Conservation (phyloP, 2,888 invertebrate species). For the Aporophyla lueneburgensis region DNA sequence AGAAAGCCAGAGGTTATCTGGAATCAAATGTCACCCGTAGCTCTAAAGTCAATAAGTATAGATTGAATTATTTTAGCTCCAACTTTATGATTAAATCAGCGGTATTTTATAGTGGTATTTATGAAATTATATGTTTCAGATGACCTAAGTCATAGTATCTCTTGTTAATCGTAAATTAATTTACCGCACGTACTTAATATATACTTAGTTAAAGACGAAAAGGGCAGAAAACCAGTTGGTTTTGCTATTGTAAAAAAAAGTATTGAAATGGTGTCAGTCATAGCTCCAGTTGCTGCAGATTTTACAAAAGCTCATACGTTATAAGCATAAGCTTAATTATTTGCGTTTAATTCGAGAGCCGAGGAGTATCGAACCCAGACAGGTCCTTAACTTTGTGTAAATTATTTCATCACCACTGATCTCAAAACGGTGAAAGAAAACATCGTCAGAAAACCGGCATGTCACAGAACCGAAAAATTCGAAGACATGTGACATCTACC, state of each 20-base stretch:
- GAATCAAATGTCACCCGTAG: slow-evolving; percentile 61
- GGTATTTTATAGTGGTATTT: slow-evolving; percentile 57
- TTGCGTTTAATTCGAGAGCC: too few relatives aligned
- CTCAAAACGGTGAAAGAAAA: too few relatives aligned
- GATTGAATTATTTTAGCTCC: slow-evolving; percentile 57
- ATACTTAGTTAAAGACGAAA: neutral
- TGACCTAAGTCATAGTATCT: slow-evolving; percentile 11
- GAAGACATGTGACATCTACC: too few relatives aligned
- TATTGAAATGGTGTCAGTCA: neutral
- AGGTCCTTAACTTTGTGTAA: too few relatives aligned
- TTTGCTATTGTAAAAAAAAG: neutral
- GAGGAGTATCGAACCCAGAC: too few relatives aligned
- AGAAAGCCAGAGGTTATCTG: slow-evolving; percentile 59
- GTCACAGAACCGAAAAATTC: too few relatives aligned
- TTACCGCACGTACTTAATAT: neutral
- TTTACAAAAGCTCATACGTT: neutral
- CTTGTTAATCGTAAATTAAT: slow-evolving; percentile 24
- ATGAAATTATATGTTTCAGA: slow-evolving; percentile 41
- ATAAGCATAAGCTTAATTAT: too few relatives aligned
- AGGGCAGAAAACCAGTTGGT: neutral
- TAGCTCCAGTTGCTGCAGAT: neutral
- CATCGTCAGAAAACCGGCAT: too few relatives aligned
- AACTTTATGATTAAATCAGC: slow-evolving; percentile 55
- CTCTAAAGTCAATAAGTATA: slow-evolving; percentile 48
- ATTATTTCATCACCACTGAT: too few relatives aligned